These are phyloP conservation scores for Chaunax sp. DNA, from an alignment of 2,797 vertebrate species.

Conservation along the genomic window DNA sequence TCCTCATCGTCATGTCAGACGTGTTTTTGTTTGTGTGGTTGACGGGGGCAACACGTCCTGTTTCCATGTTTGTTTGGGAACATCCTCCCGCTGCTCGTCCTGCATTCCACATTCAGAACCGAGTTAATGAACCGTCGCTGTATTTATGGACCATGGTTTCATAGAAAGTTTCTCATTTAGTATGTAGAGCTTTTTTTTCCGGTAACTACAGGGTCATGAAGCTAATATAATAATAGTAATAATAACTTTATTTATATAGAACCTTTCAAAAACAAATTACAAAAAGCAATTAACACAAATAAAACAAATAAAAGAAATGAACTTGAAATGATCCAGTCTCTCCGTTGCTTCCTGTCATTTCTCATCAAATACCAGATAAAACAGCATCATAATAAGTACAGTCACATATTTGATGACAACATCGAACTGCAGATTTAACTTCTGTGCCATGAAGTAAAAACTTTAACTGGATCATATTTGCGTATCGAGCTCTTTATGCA, in stretches of 20 bases:
- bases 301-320: not conserved
- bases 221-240: no score
- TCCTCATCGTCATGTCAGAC: not conserved
- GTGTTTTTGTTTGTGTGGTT: conserved; percentile 22
- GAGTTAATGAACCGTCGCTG: not conserved
- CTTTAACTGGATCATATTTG: conserved; percentile 2
- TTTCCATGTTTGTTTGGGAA: conserved; percentile 22
- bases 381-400: conserved; percentile 41
- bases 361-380: conserved; percentile 14
- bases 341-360: conserved; percentile 10
- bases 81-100: conserved; percentile 11
- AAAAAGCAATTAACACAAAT: no score
- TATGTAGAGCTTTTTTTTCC: no score
- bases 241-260: no score
- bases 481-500: not conserved
- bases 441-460: no score
- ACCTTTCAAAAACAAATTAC: no score
- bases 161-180: not conserved
- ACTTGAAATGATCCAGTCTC: not conserved
- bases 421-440: conserved; percentile 27
- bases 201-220: no score
- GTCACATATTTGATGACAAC: conserved; percentile 27
- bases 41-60: not conserved
- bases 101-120: not conserved
- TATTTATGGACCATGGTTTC: conserved; percentile 14